phyloP scores from a whole-genome alignment of 2,888 invertebrate genomes.

The Sialis fuliginosa region DNA sequence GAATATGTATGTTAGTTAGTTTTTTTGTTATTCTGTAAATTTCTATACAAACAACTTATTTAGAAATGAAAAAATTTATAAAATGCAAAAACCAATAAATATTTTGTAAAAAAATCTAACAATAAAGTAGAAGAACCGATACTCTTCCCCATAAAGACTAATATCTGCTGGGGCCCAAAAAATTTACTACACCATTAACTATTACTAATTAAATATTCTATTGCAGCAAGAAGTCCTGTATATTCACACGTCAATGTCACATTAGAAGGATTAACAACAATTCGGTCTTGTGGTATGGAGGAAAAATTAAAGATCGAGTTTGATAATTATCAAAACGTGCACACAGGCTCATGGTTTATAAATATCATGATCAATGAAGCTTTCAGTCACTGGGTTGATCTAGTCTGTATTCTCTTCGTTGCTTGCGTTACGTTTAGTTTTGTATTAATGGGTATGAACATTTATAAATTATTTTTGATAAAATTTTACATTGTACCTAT shows the following conservation, averaged over 20 bases:
- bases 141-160: too few species aligned
- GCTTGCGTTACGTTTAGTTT: conserved; percentile 44
- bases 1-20: conserved; percentile 9
- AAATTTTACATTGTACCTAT: neutral
- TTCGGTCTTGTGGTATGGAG: conserved; percentile 61
- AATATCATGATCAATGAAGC: conserved; percentile 39
- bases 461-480: conserved; percentile 8
- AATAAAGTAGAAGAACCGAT: too few species aligned
- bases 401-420: conserved; percentile 43
- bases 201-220: neutral
- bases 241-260: conserved; percentile 83
- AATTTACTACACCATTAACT: too few species aligned
- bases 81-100: too few species aligned
- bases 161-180: too few species aligned
- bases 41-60: too few species aligned
- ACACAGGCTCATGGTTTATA: conserved; percentile 43
- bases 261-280: conserved; percentile 70
- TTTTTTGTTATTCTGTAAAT: too few species aligned
- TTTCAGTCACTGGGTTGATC: conserved; percentile 45
- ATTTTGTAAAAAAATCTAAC: too few species aligned
- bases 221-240: conserved; percentile 66
- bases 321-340: conserved; percentile 50
- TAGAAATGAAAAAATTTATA: too few species aligned
- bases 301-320: conserved; percentile 57
- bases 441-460: conserved; percentile 36